A percentile compares a stretch with the other conserved stretches of the same genome.
These are phyloP conservation scores for Engystomops pustulosus DNA, from an alignment of 2,113 vertebrate genomes.

Conservation along the genomic window DNA sequence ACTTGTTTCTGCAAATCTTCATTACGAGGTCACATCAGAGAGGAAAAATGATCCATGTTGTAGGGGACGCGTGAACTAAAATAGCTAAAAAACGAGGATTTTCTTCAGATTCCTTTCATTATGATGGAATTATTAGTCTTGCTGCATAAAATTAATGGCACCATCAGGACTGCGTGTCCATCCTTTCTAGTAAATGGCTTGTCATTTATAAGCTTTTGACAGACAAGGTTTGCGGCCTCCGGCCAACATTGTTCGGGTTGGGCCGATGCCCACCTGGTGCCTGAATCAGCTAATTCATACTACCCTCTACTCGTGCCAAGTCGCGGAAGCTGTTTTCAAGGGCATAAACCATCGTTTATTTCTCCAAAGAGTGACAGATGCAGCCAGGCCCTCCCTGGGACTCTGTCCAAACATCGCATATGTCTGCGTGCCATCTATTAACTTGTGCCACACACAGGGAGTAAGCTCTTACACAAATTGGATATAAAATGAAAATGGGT, in stretches of 20 bases:
- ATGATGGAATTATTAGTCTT: background rate
- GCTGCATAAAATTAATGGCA: background rate
- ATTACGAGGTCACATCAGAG: too few species aligned
- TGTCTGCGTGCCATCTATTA: conserved; percentile 34
- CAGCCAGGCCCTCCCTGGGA: conserved; percentile 45
- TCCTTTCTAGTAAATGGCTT: background rate
- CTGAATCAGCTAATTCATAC: conserved; percentile 10
- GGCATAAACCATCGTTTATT: conserved; percentile 13
- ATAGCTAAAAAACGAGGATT: too few species aligned
- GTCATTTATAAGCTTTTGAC: background rate
- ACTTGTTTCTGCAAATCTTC: too few species aligned
- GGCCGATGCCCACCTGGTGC: background rate
- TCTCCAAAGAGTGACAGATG: conserved; percentile 44
- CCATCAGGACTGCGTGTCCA: background rate
- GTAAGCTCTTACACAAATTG: conserved; percentile 38
- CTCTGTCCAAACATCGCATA: conserved; percentile 51
- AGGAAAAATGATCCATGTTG: background rate
- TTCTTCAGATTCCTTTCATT: background rate
- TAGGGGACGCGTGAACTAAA: too few species aligned
- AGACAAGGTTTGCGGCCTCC: background rate
- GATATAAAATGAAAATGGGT: conserved; percentile 29
- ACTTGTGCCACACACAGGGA: conserved; percentile 50
- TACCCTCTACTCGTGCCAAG: background rate
- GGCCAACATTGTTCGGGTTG: background rate
- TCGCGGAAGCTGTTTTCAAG: conserved; percentile 32